Evolutionary conservation across 2,113 vertebrate genomes (phyloP), one percentile per base, ranked within the genome.

Genomic region (Limanda limanda): DNA sequence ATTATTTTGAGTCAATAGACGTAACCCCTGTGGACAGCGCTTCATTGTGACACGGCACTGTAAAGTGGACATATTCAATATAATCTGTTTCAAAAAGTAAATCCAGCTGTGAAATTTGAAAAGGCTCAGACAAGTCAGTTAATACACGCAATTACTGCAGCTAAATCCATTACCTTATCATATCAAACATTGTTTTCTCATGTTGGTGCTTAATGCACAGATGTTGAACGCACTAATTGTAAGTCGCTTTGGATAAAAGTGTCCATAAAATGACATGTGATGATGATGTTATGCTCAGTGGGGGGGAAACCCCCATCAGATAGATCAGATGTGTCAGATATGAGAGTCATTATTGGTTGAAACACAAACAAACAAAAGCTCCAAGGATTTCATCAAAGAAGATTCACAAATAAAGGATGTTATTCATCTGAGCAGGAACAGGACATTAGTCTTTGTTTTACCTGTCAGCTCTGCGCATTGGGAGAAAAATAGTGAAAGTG

Each of bases 381-480:
- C 47, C 4, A 31, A 66, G 59, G 66, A 77, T 81, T 84, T 84
- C 61, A 55, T 82, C 63, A 80, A 74, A 74, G 64, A 23, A 74
- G 20, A 81, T 74, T 66, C 42, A 67, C 67, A 85, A 72, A 59
- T 62, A 37, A 78, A 64, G 35, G 24, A 8, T 55, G 21, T 70
- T 88, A 79, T 86, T 89, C 80, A 74, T 82, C 80, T 61, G 77
- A 72, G 59, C 57, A 67, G 55, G 37, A 62, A 65, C 74, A 81
- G 58, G 18, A 35, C 47, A 82, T 86, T 88, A 59, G 51, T 90
- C 84, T 89, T 78, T 78, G 74, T 88, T 88, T 48, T 23, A 78
- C 40, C 75, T 87, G 86, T 82, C 89, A 74, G 78, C 57, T 69
- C 37, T 17, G 17, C 21, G 60, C 45, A 27, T 24, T n/a, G n/a